Percentiles rank a stretch among this genome's conserved stretches.
Evolutionary conservation across 92 coral and sea anemone species (phyloP).

Genomic region (Zoanthus sociatus): DNA sequence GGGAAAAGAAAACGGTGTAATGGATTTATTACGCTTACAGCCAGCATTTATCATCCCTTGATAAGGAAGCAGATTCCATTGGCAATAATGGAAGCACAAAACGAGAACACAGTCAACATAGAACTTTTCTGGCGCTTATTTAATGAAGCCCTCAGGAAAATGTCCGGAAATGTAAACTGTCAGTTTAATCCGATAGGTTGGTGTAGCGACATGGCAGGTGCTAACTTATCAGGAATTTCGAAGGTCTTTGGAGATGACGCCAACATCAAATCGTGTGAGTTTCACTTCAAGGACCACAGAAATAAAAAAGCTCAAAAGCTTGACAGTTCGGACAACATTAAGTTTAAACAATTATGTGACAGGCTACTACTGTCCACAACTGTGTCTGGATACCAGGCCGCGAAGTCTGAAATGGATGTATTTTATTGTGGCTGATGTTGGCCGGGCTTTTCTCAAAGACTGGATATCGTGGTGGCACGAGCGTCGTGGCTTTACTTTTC

Average conservation of each 20-base stretch:
- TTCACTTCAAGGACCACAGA: background rate
- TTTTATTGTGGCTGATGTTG: background rate
- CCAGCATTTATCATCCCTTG: too few relatives aligned
- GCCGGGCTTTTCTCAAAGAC: background rate
- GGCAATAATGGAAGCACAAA: too few relatives aligned
- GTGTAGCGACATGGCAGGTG: too few relatives aligned
- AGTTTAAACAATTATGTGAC: background rate
- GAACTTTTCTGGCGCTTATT: too few relatives aligned
- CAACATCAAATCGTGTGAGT: slow-evolving; percentile 5
- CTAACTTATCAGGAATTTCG: too few relatives aligned
- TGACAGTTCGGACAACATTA: background rate
- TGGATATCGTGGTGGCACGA: background rate
- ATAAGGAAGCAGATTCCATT: too few relatives aligned
- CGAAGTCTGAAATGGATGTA: background rate
- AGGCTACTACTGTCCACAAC: slow-evolving; percentile 2
- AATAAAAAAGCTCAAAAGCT: background rate
- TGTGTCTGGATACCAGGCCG: slow-evolving; percentile 5
- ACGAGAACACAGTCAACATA: too few relatives aligned
- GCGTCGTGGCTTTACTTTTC: background rate
- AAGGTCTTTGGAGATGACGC: background rate
- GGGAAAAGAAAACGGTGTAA: background rate
- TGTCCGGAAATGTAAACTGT: too few relatives aligned
- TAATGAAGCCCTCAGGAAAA: too few relatives aligned
- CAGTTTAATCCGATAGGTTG: too few relatives aligned
- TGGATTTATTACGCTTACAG: background rate